Evolutionary conservation across 2,113 vertebrate genomes (phyloP), one percentile per base, ranked within the genome.

Genomic region (Pantherophis guttatus): DNA sequence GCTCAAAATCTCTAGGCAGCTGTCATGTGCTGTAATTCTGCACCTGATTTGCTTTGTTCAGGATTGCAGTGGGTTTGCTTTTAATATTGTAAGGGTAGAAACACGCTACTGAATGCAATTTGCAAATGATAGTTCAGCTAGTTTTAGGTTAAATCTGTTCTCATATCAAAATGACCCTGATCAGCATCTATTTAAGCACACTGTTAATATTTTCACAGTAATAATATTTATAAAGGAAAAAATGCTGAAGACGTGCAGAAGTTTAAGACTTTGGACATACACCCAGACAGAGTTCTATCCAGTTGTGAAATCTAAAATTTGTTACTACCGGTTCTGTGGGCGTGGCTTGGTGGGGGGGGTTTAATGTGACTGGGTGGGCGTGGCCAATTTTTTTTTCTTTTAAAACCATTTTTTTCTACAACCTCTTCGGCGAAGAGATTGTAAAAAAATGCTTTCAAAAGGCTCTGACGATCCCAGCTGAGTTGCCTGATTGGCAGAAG

Each of bases 1-100:
- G 65, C 1, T 88, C 86, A 92, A 92, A 86, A 39, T 15, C 48
- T 91, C 90, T 65, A 53, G 55, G 54, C 39, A 94, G 33, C 89
- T 94, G 87, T 86, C 9, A 92, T 91, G 12, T 54, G n/a, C n/a
- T 53, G 19, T 33, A 53, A 59, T 57, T 44, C 44, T 93, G 50
- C 26, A 58, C 26, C 89, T 3, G 13, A 21, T 26, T 58, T 21
- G 58, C 19, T 92, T 75, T 58, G n/a, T 59, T 12, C 17, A 85
- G 53, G 29, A 33, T 50, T 33, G 12, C 55, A 90, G 55, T n/a
- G 29, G 23, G 23, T 8, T 90, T 90, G 92, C 11, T 93, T 90
- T 39, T 93, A 39, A 86, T 62, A 13, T 62, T 86, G 21, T 12
- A 39, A 33, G 2, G 12, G 75, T 26, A 21, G 11, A n/a, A 86